Conservation (phyloP, 2,113 vertebrate genomes). For the Ginglymostoma cirratum region DNA sequence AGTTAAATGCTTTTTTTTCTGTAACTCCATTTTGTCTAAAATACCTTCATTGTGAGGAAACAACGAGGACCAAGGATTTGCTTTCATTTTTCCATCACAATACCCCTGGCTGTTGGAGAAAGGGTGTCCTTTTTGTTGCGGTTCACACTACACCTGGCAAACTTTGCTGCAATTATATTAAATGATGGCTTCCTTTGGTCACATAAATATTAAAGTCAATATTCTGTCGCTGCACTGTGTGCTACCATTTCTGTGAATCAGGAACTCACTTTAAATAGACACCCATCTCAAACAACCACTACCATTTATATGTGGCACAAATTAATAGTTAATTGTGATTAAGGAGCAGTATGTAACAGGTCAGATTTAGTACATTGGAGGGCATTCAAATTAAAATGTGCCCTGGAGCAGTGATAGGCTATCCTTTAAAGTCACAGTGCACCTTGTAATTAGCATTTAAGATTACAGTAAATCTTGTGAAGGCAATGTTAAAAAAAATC, state of each 20-base stretch:
- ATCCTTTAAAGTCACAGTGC: neutral
- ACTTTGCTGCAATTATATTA: neutral
- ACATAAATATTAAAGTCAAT: neutral
- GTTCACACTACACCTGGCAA: neutral
- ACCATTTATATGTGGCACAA: neutral
- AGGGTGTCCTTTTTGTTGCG: neutral
- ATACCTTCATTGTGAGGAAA: neutral
- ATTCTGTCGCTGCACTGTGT: neutral
- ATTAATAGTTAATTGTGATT: conserved; percentile 16
- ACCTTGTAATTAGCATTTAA: conserved; percentile 26
- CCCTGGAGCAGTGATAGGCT: neutral
- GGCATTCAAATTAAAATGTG: neutral
- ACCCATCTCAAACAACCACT: neutral
- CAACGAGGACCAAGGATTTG: neutral
- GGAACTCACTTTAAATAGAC: neutral
- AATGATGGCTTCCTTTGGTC: neutral
- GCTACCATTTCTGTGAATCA: neutral
- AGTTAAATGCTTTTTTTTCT: neutral
- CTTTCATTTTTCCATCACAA: conserved; percentile 15
- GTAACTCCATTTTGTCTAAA: neutral
- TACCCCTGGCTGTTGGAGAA: neutral
- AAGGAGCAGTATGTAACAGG: neutral
- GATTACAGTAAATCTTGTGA: neutral
- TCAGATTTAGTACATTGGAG: neutral
- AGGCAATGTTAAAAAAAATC: neutral